Base-by-base conservation (phyloP, 2,888 invertebrate genomes). In the Odontomyia ornata region DNA sequence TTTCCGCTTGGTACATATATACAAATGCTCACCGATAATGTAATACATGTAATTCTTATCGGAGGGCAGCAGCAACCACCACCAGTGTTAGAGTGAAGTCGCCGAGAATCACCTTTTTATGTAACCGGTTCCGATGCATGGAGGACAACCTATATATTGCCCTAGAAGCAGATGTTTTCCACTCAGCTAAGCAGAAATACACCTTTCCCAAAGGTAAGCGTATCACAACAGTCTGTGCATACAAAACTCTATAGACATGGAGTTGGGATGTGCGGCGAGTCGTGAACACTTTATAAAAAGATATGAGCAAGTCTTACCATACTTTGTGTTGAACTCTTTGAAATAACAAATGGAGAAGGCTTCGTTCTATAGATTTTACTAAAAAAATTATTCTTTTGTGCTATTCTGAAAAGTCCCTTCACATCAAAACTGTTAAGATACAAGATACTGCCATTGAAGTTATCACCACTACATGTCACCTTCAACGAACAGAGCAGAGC, bases 101-200 rank as follows among this genome's bases (percentile, higher is more conserved):
- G 28, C 27, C 5, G 52, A 57, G 57, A 57, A 36, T 73, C n/a
- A 57, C 18, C 27, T 36, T 23, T 43, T 47, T 18, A 18, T 72
- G 57, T 5, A 60, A 75, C 73, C 73, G 57, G 73, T 75, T 60
- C 21, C 25, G 52, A 28, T 18, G 13, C 52, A 52, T 7, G 15
- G 23, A 73, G 56, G 60, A 27, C 57, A 47, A 73, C 73, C 73
- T 57, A 73, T 57, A 21, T 57, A 30, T 73, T 57, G 23, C 11
- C 69, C 73, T 57, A 25, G 57, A 23, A 57, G 73, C 73, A 73
- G 73, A 73, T 73, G 73, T 30, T 73, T 57, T 73, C 56, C 73
- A 57, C 73, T 56, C 36, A 9, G 21, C 28, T 23, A n/a, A 71
- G 71, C 71, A 47, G 71, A 71, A 71, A 47, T 71, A 73, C 57